Evolutionary conservation across 2,113 vertebrate species (phyloP).

Genomic region (Progne subis): DNA sequence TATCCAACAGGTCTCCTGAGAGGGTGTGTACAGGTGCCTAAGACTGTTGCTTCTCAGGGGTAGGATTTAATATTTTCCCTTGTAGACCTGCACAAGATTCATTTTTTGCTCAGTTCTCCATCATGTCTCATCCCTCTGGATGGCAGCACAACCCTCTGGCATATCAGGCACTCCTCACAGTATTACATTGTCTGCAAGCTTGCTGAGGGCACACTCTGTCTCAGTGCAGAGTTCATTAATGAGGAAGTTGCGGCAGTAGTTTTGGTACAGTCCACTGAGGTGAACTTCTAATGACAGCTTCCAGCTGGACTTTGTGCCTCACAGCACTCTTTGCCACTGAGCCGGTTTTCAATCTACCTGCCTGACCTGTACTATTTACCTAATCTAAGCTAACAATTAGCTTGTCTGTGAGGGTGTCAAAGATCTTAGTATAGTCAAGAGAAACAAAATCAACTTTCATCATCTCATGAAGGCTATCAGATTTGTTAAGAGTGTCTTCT

Average conservation of each 20-base stretch:
- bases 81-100: neutral
- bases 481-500: neutral
- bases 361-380: neutral
- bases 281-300: neutral
- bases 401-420: neutral
- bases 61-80: neutral
- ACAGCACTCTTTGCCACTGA: neutral
- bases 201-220: neutral
- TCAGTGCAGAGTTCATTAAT: neutral
- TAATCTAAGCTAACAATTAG: neutral
- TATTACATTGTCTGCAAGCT: neutral
- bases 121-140: neutral
- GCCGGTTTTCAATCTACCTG: neutral
- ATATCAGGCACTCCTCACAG: neutral
- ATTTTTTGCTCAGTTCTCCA: neutral
- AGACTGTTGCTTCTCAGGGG: neutral
- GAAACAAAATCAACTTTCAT: neutral
- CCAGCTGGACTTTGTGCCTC: neutral
- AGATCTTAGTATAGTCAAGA: neutral
- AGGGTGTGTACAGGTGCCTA: rapidly evolving
- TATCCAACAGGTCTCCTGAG: neutral
- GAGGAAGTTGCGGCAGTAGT: neutral
- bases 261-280: neutral
- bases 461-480: neutral
- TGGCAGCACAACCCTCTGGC: neutral